Evolutionary conservation across 1,140 invertebrate species (phyloP), one percentile per base, ranked within the genome.

Genomic region (Camponotus pennsylvanicus): DNA sequence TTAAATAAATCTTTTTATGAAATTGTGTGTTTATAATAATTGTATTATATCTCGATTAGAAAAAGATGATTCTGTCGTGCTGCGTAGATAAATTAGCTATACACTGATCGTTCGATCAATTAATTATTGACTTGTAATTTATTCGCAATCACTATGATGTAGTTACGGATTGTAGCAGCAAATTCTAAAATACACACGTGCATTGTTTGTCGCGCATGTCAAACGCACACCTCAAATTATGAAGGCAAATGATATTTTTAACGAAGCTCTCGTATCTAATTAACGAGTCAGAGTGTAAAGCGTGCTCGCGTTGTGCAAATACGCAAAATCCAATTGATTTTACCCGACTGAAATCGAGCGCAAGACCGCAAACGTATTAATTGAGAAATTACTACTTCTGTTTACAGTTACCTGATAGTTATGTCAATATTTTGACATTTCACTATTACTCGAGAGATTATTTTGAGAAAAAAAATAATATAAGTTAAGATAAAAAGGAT

Each of bases 181-280:
- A 67, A 55, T 8, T 32, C 15, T 13, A 13, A 3, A 63, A 82
- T 64, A 71, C 18, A 13, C 61, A 83, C 27, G 27, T 32, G 13
- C 8, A 45, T 59, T 64, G 67, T 83, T 69, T 64, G 32, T 86
- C 42, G 7, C 37, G 32, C 18, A 57, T 69, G 42, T 80, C 66
- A 66, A 80, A 13, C 2, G 2, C 45, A 52, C 37, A 37, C 37
- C 49, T 63, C 34, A 66, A 87, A 84, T 88, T 85, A 87, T 87
- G 66, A 84, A 84, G 79, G 77, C 59, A 88, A 84, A 87, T 84
- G 66, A 71, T 66, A 64, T 70, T 87, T 84, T 84, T 82, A 69
- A 42, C 37, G 21, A 57, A 61, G 55, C 3, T 45, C 40, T 70
- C 27, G 69, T 63, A 76, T 87, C 37, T 63, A 87, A 87, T 76